Evolutionary conservation across 2,888 invertebrate species (phyloP), one percentile per base, ranked within the genome.

Genomic region (Netelia melanura): DNA sequence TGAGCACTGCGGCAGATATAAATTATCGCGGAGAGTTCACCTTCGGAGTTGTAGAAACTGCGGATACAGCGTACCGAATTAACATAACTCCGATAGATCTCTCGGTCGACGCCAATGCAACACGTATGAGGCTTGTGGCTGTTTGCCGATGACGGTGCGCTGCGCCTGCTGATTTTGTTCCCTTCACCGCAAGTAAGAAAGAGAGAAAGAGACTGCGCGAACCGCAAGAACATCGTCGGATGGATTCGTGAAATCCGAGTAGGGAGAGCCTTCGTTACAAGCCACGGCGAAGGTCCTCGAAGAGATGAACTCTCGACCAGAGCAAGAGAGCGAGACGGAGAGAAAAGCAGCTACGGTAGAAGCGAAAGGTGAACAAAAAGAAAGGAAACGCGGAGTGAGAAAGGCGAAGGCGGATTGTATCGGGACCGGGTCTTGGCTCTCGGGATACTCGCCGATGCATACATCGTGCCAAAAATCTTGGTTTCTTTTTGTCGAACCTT

Each of bases 321-420:
- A 61, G 44, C 25, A 38, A 48, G 62, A 38, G 71, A 43, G 64
- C 54, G 71, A 43, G 71, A 79, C 70, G 70, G 48, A 23, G 30
- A 68, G 61, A 77, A 43, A 67, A 9, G 3, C 14, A 25, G 56
- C 11, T 5, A 21, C 23, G 58, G 54, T 54, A 58, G 75, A 61
- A 65, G 21, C 1, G 48, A 68, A 70, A 56, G 67, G 52, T 52
- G 58, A 61, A 77, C 65, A 78, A 67, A 84, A 78, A 71, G 67
- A 21, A 67, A 17, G n/a, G 25, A 65, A 56, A 65, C 11, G 43
- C 67, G 58, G n/a, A 61, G 23, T 48, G 23, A 64, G 83, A 86
- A 86, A 81, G 86, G 65, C 48, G 80, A 43, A 52, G n/a, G 11
- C 44, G 92, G 91, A 91, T 91, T 91, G 92, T 92, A 91, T 91